phyloP scores from a whole-genome alignment of 2,113 vertebrate species.

The Brachionichthys hirsutus region DNA sequence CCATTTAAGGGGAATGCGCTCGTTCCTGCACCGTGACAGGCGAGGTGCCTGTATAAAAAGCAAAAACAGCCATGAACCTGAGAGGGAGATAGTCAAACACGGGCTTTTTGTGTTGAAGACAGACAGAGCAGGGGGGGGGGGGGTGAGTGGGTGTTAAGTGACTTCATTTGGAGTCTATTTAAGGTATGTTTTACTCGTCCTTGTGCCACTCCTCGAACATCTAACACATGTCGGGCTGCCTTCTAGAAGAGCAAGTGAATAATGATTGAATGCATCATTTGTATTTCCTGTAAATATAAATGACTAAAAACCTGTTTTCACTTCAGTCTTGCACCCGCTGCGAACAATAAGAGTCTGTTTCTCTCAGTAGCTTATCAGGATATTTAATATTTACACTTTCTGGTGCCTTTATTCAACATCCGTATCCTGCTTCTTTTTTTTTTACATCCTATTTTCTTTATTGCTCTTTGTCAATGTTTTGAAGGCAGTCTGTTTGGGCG shows the following conservation, averaged over 20 bases:
- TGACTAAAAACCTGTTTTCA: slow-evolving; percentile 53
- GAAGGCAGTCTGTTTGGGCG: slow-evolving; percentile 57
- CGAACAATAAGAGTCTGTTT: slow-evolving; percentile 59
- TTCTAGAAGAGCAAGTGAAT: slow-evolving; percentile 60
- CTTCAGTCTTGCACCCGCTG: slow-evolving; percentile 59
- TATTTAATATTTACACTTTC: slow-evolving; percentile 62
- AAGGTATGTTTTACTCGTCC: slow-evolving; percentile 78
- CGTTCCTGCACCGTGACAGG: slow-evolving; percentile 71
- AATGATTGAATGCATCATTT: slow-evolving; percentile 49
- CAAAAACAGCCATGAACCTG: slow-evolving; percentile 74
- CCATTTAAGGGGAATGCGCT: slow-evolving; percentile 91
- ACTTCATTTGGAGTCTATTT: slow-evolving; percentile 80
- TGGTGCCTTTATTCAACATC: slow-evolving; percentile 68
- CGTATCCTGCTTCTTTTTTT: slow-evolving; percentile 66
- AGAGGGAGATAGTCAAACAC: slow-evolving; percentile 67
- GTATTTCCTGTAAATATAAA: slow-evolving; percentile 66
- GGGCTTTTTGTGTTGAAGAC: slow-evolving; percentile 69
- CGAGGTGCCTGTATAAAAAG: slow-evolving; percentile 73
- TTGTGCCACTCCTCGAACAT: slow-evolving; percentile 66
- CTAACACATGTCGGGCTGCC: slow-evolving; percentile 52
- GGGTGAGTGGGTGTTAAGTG: slow-evolving; percentile 74
- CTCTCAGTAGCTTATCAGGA: slow-evolving; percentile 63
- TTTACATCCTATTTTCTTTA: slow-evolving; percentile 74
- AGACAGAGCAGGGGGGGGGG: slow-evolving; percentile 71
- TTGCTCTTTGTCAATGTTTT: slow-evolving; percentile 65